Base-by-base conservation (phyloP, 64 coral and sea anemone species). In the Hydrozoanthus tunicans region DNA sequence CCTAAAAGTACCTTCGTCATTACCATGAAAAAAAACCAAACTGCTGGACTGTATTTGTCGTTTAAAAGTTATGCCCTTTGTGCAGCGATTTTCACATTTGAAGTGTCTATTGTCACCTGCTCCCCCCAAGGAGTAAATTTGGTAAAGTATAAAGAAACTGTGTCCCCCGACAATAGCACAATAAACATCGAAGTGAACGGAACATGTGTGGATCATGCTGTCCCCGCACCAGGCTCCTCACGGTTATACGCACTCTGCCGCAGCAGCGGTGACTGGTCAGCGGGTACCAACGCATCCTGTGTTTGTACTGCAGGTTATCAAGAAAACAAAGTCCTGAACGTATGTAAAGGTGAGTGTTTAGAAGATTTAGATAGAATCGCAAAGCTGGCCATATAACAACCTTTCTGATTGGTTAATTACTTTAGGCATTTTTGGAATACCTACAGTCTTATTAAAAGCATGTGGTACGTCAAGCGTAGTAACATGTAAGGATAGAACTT, bases 71-170 rank as follows among this genome's bases (percentile, higher is more conserved):
- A 17, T 26, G 20, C 32, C 17, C 4, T 70, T 9, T 85, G 82
- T 52, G 0, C 70, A 4, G 82, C 52, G 3, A 32, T 85, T 14
- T 85, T 56, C 10, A 25, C 82, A 4, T 85, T 85, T 84, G 64
- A 84, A 67, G 63, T 68, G 17, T 70, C 81, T 4, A 68, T 68
- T 53, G 62, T 51, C 11, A 69, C 15, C 53, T 84, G 81, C 53
- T 5, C 63, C 55, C 9, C 62, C 15, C 81, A 56, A 20, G 81
- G 81, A 23, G 2, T 57, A 15, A 68, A 84, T 54, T 63, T 84
- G 32, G n/a, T 84, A 24, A 84, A 56, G 25, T 69, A 68, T 70
- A 17, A 53, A 53, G 52, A 84, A 9, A 84, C 81, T 9, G 8
- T 84, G 5, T 9, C 64, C 56, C 81, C 81, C 24, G 63, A 0